These are phyloP conservation scores for Hipposideros larvatus DNA, from an alignment of 2,797 vertebrate species.

Conservation along the genomic window DNA sequence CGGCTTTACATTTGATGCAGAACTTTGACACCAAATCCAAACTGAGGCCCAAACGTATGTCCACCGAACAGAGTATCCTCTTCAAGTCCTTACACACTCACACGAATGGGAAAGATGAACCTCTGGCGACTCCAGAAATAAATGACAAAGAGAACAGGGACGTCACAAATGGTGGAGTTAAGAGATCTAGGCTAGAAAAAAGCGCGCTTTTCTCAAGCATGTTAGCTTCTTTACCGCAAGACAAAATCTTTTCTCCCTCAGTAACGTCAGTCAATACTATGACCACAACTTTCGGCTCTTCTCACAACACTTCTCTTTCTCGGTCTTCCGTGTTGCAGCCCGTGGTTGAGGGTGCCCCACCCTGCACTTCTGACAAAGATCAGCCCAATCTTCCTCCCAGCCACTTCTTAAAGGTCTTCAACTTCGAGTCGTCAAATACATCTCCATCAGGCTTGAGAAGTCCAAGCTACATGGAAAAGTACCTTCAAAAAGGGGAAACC, in stretches of 20 bases:
- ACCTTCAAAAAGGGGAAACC: constrained; percentile 86
- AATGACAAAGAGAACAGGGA: constrained; percentile 87
- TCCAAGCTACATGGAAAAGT: constrained; percentile 91
- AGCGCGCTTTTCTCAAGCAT: constrained; percentile 95
- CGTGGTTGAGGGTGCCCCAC: constrained; percentile 80
- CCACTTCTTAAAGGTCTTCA: constrained; percentile 74
- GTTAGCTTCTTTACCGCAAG: constrained; percentile 86
- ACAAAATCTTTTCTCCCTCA: constrained; percentile 88
- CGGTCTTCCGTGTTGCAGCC: constrained; percentile 75
- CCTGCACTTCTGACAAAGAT: constrained; percentile 76
- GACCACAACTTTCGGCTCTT: constrained; percentile 84
- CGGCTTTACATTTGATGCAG: constrained; percentile 91
- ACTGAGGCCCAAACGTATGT: constrained; percentile 88
- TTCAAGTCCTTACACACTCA: constrained; percentile 89
- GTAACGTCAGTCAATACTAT: constrained; percentile 86
- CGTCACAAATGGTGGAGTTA: constrained; percentile 86
- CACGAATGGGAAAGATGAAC: constrained; percentile 79
- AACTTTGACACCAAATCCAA: constrained; percentile 89
- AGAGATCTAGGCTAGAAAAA: constrained; percentile 93
- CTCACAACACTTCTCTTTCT: constrained; percentile 79
- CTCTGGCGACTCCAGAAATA: constrained; percentile 74
- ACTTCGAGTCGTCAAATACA: constrained; percentile 82
- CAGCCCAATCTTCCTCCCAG: background rate
- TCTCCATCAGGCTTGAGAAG: constrained; percentile 89
- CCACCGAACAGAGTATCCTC: constrained; percentile 92